Conservation (phyloP, 2,888 invertebrate species). For the Argyresthia goedartella region DNA sequence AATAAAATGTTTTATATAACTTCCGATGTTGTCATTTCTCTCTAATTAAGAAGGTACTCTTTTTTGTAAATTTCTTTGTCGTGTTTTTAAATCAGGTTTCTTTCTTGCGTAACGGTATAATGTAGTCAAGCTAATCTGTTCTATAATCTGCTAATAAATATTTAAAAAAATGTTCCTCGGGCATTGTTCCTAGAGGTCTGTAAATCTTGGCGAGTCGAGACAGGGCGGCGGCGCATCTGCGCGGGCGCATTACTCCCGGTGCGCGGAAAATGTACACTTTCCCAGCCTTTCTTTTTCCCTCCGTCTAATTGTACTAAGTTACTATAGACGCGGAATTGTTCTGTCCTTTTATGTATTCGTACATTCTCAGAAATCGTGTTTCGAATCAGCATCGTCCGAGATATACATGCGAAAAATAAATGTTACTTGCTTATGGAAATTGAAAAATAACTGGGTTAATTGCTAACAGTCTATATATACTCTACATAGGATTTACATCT, state of each 20-base stretch:
- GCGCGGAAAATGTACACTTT: not conserved
- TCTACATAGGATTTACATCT: too few relatives aligned
- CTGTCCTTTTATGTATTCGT: too few relatives aligned
- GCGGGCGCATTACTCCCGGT: not conserved
- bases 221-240: not conserved
- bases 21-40: not conserved
- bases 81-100: not conserved
- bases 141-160: conserved; percentile 1
- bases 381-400: too few relatives aligned
- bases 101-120: not conserved
- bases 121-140: not conserved
- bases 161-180: not conserved
- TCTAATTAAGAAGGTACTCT: not conserved
- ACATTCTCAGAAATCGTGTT: too few relatives aligned
- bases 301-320: not conserved
- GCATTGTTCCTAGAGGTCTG: not conserved
- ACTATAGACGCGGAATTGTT: too few relatives aligned
- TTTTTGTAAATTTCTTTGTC: not conserved
- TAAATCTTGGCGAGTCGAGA: not conserved
- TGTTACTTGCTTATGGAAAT: too few relatives aligned
- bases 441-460: too few relatives aligned
- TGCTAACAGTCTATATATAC: too few relatives aligned
- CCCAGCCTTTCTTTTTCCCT: conserved; percentile 6
- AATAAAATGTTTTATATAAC: conserved; percentile 59
- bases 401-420: too few relatives aligned